A percentile compares a stretch with the other conserved stretches of the same genome.
phyloP scores from a whole-genome alignment of 2,888 invertebrate species.

The Lithophane ornitopus region DNA sequence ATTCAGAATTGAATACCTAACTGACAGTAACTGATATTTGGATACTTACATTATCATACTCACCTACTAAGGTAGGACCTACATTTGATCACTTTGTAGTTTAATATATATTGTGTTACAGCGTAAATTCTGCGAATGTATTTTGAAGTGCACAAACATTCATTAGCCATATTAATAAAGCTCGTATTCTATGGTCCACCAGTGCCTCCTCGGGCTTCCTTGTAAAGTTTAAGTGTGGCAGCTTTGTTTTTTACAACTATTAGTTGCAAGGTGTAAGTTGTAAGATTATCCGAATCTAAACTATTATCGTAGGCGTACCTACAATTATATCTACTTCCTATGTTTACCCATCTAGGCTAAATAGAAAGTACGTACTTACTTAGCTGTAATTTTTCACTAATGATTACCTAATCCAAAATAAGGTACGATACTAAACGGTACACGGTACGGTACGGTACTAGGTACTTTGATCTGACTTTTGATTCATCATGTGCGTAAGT shows the following conservation, averaged over 20 bases:
- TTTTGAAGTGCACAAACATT: conserved; percentile 17
- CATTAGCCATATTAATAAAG: conserved; percentile 7
- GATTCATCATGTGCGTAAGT: neutral
- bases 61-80: neutral
- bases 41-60: too few species aligned
- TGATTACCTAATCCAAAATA: too few species aligned
- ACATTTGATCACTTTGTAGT: neutral
- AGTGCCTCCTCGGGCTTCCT: conserved; percentile 5
- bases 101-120: neutral
- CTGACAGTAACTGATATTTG: neutral
- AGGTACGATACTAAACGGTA: neutral
- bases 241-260: conserved; percentile 9
- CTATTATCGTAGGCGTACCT: conserved; percentile 8
- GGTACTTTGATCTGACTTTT: neutral
- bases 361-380: neutral
- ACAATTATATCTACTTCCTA: conserved; percentile 20
- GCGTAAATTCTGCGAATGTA: conserved; percentile 23
- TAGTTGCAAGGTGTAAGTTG: conserved; percentile 12
- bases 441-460: too few species aligned
- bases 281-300: conserved; percentile 22
- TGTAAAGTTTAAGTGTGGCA: conserved; percentile 13
- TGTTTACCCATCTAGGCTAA: neutral
- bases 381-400: neutral
- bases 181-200: conserved; percentile 5
- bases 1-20: neutral